Base-by-base conservation (phyloP, 2,113 vertebrate genomes). In the Dolichallabes microphthalmus region DNA sequence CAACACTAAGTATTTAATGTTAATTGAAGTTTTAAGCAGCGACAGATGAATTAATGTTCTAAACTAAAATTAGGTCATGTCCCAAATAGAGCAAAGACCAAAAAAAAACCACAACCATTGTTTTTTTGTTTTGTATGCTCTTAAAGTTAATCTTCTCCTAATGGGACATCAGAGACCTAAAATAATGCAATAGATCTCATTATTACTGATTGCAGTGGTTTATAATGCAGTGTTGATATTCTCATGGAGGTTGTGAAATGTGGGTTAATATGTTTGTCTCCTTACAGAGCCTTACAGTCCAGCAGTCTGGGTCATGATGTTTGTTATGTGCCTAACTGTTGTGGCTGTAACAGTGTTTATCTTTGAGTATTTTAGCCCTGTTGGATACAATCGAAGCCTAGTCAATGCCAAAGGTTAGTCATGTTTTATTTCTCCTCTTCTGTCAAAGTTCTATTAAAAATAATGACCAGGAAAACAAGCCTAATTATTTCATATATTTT, bases 241-340 rank as follows among this genome's bases (percentile, higher is more conserved):
- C 27, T 73, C n/a, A 58, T 86, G 76, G 88, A 87, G 79, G 68
- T 55, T 63, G 55, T 14, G 19, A 88, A 77, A 86, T 68, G 22
- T 55, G 13, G 17, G 3, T 69, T 32, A 68, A 76, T 78, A 32
- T 58, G 80, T 71, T 55, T 68, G 64, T 88, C 66, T 87, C 79
- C 85, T 85, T 69, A 0, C 90, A 96, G 95, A 96, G 91, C 95
- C 95, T 20, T 96, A 96, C 91, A 95, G 95, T 83, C 95, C 95
- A 17, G 95, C 94, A 4, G 95, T 95, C 10, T 96, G 95, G 95
- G 94, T 96, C 89, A 99, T 99, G 98, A 99, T 99, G 98, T 99
- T 99, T 0, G 98, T 99, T 87, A 98, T 99, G 97, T 99, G 98
- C 87, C 96, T 99, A 89, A 97, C 98, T 0, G 97, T 99, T 61